Evolutionary conservation across 1,140 invertebrate species (phyloP).

Genomic region (Drosophila sproati): DNA sequence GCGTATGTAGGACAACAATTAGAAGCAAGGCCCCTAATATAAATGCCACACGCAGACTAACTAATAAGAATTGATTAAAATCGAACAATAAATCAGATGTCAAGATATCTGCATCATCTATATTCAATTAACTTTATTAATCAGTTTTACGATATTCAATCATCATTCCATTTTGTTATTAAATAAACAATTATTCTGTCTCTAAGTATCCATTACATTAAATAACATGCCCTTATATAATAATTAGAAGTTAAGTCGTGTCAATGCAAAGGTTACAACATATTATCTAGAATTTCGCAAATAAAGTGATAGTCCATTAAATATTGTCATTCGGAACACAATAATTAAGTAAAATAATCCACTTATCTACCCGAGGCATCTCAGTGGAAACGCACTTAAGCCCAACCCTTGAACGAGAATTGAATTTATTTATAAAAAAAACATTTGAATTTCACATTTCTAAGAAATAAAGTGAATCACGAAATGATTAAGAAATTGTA

Average conservation of each 20-base stretch:
- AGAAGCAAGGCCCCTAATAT: constrained; percentile 5
- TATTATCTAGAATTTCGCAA: constrained; percentile 5
- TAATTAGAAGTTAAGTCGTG: constrained; percentile 24
- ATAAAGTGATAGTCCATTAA: constrained; percentile 12
- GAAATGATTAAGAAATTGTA: background rate
- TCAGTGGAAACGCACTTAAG: background rate
- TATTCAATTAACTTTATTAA: constrained; percentile 27
- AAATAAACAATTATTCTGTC: background rate
- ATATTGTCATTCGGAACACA: constrained; percentile 6
- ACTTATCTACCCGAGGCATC: background rate
- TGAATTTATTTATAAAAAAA: background rate
- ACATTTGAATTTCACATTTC: background rate
- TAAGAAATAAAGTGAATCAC: background rate
- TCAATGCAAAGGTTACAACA: constrained; percentile 6
- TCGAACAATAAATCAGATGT: constrained; percentile 16
- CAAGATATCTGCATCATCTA: constrained; percentile 9
- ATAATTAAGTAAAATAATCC: background rate
- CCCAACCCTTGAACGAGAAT: background rate
- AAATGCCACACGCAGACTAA: background rate
- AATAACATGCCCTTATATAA: background rate
- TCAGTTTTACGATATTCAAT: constrained; percentile 12
- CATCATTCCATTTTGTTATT: background rate
- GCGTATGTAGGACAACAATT: background rate
- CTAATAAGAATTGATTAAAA: constrained; percentile 17
- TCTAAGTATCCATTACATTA: background rate